Conservation (phyloP, 2,888 invertebrate species). For the Tenodera sinensis region DNA sequence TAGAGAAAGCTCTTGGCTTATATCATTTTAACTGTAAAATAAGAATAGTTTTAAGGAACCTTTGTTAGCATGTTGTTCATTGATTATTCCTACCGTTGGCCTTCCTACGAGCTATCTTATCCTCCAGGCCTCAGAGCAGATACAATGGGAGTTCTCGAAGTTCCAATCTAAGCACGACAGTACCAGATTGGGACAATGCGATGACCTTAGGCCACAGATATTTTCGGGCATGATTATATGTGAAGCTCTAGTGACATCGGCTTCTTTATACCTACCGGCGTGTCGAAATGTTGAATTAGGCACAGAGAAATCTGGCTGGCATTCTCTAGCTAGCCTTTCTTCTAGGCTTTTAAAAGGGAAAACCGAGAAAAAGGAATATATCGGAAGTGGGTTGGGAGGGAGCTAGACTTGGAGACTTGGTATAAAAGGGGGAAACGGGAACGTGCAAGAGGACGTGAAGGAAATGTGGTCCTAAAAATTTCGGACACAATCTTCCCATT, state of each 20-base stretch:
- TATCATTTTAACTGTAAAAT: too few species aligned
- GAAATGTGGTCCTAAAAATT: slow-evolving; percentile 76
- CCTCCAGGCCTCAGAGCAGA: not conserved
- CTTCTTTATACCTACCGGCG: not conserved
- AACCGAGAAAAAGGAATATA: not conserved
- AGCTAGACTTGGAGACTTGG: not conserved
- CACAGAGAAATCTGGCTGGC: not conserved
- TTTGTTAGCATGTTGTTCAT: not conserved
- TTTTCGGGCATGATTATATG: not conserved
- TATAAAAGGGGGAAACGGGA: not conserved
- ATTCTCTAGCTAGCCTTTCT: not conserved
- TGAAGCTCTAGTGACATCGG: not conserved
- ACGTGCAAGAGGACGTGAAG: slow-evolving; percentile 23
- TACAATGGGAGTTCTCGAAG: not conserved
- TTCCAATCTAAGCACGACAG: not conserved
- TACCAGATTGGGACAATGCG: not conserved
- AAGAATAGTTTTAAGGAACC: too few species aligned
- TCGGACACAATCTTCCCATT: slow-evolving; percentile 75
- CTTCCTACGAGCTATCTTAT: not conserved
- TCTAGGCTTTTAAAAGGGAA: not conserved
- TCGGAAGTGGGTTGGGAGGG: not conserved
- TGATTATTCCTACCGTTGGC: not conserved
- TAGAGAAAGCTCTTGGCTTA: too few species aligned
- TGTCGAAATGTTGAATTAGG: not conserved
- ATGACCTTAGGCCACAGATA: not conserved